Base-by-base conservation (phyloP, 35 echinoderm and acorn worm species). In the Stichopus chloronotus region DNA sequence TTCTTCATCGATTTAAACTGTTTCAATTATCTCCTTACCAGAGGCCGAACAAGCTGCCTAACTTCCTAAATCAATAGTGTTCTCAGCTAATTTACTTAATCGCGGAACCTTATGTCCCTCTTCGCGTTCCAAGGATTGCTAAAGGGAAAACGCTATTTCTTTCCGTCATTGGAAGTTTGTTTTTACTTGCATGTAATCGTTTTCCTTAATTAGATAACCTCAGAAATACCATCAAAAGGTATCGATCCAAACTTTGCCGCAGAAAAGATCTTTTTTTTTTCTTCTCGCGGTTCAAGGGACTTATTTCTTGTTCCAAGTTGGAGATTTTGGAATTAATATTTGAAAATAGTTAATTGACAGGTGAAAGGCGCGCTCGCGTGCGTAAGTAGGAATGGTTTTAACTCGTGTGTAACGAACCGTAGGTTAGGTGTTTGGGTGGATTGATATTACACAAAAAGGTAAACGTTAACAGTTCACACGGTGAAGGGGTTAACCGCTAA, bases 151-250 rank as follows among this genome's bases (percentile, higher is more conserved):
- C 82, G 82, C 87, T 89, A 63, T 89, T 63, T 89, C 30, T 72
- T 43, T 89, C 87, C 87, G 87, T 89, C 87, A 89, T 19, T 71
- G 65, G 8, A 69, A 61, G 65, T 89, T 89, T 59, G 19, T 89
- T 89, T 87, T 71, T 89, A 65, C 59, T 43, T 71, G 19, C 87
- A 89, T 79, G 90, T 91, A 91, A 91, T 91, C 90, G 90, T 79
- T 91, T 91, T 72, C 76, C 90, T 91, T 91, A 91, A 91, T 91
- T 91, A 91, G 90, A 91, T 91, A 91, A 91, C 52, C 90, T 78
- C 71, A 58, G 90, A 91, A 91, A 91, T 78, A 91, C 90, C 90
- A 91, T 91, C 90, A 91, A 91, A 91, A 79, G 71, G 76, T 91
- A 91, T 91, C 58, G 90, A 91, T 91, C 72, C 69, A 77, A 88